Evolutionary conservation across 2,888 invertebrate species (phyloP).

Genomic region (Ennomos quercinarius): DNA sequence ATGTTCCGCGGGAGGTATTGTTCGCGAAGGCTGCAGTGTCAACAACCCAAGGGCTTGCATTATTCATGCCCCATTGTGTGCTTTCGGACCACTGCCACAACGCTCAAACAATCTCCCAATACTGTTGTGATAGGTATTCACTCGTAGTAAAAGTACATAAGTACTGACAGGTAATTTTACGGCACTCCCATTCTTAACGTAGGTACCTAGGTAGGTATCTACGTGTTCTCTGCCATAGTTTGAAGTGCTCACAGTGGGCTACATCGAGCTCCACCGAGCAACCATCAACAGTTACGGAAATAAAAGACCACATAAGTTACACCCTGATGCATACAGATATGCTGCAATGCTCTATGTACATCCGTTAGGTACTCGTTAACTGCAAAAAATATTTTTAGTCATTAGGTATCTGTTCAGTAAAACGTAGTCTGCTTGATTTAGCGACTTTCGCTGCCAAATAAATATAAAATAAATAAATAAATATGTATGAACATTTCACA

Average conservation of each 20-base stretch:
- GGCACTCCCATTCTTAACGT: neutral
- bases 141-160: conserved; percentile 9
- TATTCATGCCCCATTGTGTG: conserved; percentile 71
- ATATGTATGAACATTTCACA: no score
- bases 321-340: no score
- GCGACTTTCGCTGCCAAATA: no score
- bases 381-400: no score
- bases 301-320: no score
- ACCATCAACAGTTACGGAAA: no score
- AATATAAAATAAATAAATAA: no score
- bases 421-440: no score
- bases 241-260: neutral
- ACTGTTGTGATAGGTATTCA: conserved; percentile 12
- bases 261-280: neutral
- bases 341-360: no score
- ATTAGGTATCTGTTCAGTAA: no score
- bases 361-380: no score
- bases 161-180: conserved; percentile 2
- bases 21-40: conserved; percentile 54
- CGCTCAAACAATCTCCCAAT: conserved; percentile 27
- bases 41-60: conserved; percentile 73
- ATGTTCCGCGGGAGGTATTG: conserved; percentile 51
- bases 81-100: conserved; percentile 48
- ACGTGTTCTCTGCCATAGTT: neutral
- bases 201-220: neutral